Conservation (phyloP, 2,888 invertebrate genomes). For the Unio delphinus region DNA sequence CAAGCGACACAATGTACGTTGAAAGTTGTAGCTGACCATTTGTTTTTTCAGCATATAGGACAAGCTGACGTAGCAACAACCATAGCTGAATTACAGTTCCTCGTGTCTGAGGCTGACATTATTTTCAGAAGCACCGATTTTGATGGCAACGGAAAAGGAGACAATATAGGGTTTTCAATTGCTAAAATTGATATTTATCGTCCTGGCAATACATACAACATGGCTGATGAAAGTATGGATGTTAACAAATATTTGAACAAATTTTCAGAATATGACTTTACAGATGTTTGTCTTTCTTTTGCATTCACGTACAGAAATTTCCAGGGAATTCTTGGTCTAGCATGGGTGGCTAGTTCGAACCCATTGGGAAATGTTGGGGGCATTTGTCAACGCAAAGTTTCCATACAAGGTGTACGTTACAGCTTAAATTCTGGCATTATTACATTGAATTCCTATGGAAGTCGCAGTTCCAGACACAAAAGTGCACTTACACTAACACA, state of each 20-base stretch:
- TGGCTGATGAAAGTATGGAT: constrained; percentile 20
- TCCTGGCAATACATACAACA: constrained; percentile 22
- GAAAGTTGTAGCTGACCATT: constrained; percentile 63
- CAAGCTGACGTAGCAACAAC: constrained; percentile 32
- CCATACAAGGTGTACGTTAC: constrained; percentile 12
- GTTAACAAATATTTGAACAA: constrained; percentile 43
- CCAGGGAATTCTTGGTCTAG: constrained; percentile 52
- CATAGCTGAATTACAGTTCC: constrained; percentile 50
- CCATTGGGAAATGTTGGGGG: constrained; percentile 48
- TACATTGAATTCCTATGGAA: constrained; percentile 39
- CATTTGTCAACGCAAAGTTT: constrained; percentile 49
- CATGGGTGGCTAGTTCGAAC: constrained; percentile 56
- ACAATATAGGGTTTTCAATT: constrained; percentile 63
- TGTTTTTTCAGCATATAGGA: constrained; percentile 52
- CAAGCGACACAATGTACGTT: constrained; percentile 39
- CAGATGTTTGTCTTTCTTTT: constrained; percentile 47
- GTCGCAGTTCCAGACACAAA: constrained; percentile 37
- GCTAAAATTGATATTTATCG: constrained; percentile 48
- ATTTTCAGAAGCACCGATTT: constrained; percentile 65
- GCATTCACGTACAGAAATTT: constrained; percentile 58
- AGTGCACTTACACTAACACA: constrained; percentile 49
- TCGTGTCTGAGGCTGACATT: constrained; percentile 55
- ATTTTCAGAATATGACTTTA: constrained; percentile 53
- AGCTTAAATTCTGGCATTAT: constrained; percentile 58
- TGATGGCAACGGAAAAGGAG: constrained; percentile 58